Percentiles rank a stretch among this genome's conserved stretches.
phyloP scores from a whole-genome alignment of 2,888 invertebrate species.

The Xestia rhomboidea region DNA sequence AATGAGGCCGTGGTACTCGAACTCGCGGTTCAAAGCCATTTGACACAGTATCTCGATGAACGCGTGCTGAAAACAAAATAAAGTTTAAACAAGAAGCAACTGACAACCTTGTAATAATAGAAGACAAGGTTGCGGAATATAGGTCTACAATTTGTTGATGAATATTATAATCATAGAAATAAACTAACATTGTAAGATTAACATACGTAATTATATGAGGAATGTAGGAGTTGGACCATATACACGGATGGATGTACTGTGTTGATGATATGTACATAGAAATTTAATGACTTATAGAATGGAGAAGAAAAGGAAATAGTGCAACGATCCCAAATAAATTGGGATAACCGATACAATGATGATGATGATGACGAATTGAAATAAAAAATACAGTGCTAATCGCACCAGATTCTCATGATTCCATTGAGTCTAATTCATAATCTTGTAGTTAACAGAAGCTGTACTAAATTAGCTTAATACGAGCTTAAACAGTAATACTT shows the following conservation, averaged over 20 bases:
- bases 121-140: conserved; percentile 40
- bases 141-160: conserved; percentile 24
- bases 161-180: background rate
- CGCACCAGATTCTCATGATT: background rate
- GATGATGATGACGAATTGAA: background rate
- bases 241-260: background rate
- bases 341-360: background rate
- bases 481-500: background rate
- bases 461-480: background rate
- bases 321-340: background rate
- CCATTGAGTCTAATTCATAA: background rate
- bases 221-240: background rate
- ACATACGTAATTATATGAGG: background rate
- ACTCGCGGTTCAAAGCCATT: conserved; percentile 37
- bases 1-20: conserved; percentile 55
- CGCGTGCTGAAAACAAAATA: conserved; percentile 58
- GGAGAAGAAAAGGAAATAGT: background rate
- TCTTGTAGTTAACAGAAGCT: background rate
- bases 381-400: background rate
- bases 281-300: no score
- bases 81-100: conserved; percentile 25
- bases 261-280: background rate
- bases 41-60: conserved; percentile 54
- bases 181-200: background rate
- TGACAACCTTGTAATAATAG: conserved; percentile 44